Evolutionary conservation across 1,140 invertebrate species (phyloP), one percentile per base, ranked within the genome.

Genomic region (Babylonia areolata): DNA sequence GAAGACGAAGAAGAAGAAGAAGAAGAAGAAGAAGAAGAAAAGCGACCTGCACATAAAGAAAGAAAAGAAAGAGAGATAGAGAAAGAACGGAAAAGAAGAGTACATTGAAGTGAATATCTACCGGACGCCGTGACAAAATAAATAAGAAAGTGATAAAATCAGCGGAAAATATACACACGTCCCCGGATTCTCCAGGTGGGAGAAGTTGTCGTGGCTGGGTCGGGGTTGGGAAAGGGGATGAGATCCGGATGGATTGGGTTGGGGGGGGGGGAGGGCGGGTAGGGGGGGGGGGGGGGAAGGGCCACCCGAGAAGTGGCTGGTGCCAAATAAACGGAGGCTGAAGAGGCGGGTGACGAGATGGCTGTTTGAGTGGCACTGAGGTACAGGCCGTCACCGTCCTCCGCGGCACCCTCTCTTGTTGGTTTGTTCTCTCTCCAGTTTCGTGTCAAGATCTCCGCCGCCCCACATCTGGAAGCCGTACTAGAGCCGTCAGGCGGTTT

Each of bases 301-400:
- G 64, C 69, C 69, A 84, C 82, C 82, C 40, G 82, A 84, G 69
- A 73, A 39, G 82, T 71, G 82, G 75, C n/a, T 84, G 58, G 37
- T 84, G 39, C 64, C 82, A 84, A 84, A 73, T 84, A 84, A 84
- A 84, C 82, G 54, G 58, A 6, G 12, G 15, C 5, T 64, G 81
- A 12, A 39, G 58, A 3, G 31, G 39, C 33, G 46, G 46, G 51
- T 12, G 23, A 33, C 28, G 42, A 54, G 39, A 42, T 58, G 23
- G 39, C 31, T 12, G 64, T n/a, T n/a, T n/a, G 39, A 39, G 39
- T 79, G 39, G 78, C 12, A 20, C 20, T 40, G 46, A 79, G 78
- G 39, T 12, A 79, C 37, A 39, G 20, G 78, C 17, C 46, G 77
- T 40, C 37, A 79, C 37, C 20, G 77, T 23, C 54, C 54, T 40